Percentiles rank a stretch among this genome's conserved stretches.
These are phyloP conservation scores for Enteromius paludinosus DNA, from an alignment of 2,797 vertebrate genomes.

Conservation along the genomic window DNA sequence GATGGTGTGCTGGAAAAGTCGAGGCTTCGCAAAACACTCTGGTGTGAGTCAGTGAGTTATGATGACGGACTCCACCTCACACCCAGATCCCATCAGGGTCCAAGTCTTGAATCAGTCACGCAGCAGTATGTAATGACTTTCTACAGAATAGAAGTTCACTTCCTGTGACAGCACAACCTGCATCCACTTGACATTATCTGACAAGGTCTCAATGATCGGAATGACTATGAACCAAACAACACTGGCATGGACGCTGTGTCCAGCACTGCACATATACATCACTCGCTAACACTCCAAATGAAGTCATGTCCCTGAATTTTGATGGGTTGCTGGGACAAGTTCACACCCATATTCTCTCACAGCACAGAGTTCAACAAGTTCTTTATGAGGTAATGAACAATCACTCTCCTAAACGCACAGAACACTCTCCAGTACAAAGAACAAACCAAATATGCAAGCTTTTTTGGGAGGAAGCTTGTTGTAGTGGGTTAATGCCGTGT, in stretches of 20 bases:
- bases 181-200: not conserved
- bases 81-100: conserved; percentile 16
- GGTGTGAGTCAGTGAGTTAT: conserved; percentile 38
- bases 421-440: conserved; percentile 2
- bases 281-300: conserved; percentile 34
- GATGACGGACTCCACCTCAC: conserved; percentile 35
- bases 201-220: not conserved
- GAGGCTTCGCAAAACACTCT: conserved; percentile 26
- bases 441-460: not conserved
- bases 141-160: not conserved
- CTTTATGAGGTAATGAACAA: conserved; percentile 15
- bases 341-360: conserved; percentile 38
- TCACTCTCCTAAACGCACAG: not conserved
- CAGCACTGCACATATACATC: conserved; percentile 13
- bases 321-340: not conserved
- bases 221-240: not conserved
- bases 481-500: conserved; percentile 3
- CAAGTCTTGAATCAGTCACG: conserved; percentile 12
- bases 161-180: not conserved
- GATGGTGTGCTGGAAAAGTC: conserved; percentile 48
- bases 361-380: conserved; percentile 29
- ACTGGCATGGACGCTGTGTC: not conserved
- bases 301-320: conserved; percentile 32
- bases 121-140: not conserved
- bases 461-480: not conserved